Base-by-base conservation (phyloP, 1,140 invertebrate genomes). In the Rhynchophorus ferrugineus region DNA sequence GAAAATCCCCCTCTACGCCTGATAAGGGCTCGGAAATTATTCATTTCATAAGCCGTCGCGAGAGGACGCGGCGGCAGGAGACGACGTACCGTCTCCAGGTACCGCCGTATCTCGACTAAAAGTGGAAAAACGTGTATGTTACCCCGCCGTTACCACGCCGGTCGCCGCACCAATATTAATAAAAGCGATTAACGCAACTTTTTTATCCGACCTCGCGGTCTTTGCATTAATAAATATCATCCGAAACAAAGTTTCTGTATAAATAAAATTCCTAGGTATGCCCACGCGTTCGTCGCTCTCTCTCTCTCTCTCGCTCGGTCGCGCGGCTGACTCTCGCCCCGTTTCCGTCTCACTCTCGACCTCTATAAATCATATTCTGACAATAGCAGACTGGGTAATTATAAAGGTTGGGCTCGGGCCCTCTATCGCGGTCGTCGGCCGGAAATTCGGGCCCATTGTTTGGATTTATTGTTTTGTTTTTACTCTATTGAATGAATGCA, bases 381-480 rank as follows among this genome's bases (percentile, higher is more conserved):
- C 51, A 54, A 54, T 54, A 54, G 51, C 43, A 54, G 51, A 54
- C 51, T 54, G 51, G 51, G 51, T 54, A 54, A 54, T 54, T 54
- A 54, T 54, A 54, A 54, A 54, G 51, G 51, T 34, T 46, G 51
- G 51, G 49, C 21, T 22, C 35, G 20, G 5, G 49, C 29, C 39
- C 38, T 42, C 9, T n/a, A 14, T 44, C 18, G 11, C 6, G 13
- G 3, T n/a, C 8, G 16, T 24, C 42, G 49, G 42, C 49, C 49
- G 33, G 39, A 17, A 21, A 22, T 37, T 35, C 3, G 2, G 14
- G 34, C 24, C 7, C 20, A 45, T 11, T 2, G 3, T 33, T 6
- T n/a, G n/a, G 13, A 45, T 45, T 45, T 45, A 14, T 7, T 19
- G 5, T 6, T 37, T 37, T n/a, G 5, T 16, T 3, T 37, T 7